Conservation (phyloP, 1,140 invertebrate genomes). For the Macrostomum lignano region DNA sequence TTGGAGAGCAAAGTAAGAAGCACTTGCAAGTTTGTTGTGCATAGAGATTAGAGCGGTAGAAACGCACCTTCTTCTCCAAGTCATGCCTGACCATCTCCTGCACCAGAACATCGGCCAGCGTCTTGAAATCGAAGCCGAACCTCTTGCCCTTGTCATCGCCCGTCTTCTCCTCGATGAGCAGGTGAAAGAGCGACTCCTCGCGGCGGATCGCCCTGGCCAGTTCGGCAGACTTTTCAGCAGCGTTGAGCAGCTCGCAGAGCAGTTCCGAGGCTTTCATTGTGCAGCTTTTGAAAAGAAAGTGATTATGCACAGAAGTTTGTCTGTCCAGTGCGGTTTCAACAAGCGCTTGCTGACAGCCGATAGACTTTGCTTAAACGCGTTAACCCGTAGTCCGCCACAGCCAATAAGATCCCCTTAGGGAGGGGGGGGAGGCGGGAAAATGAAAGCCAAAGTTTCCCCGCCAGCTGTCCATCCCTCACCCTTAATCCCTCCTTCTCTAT, state of each 20-base stretch:
- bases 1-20: too few relatives aligned
- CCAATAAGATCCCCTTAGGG: too few relatives aligned
- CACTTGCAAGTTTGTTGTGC: constrained; percentile 9
- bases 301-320: too few relatives aligned
- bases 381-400: too few relatives aligned
- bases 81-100: constrained; percentile 21
- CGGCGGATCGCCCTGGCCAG: constrained; percentile 39
- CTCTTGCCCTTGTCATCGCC: constrained; percentile 16
- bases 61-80: constrained; percentile 13
- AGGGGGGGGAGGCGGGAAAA: too few relatives aligned
- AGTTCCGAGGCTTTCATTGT: background rate
- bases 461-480: too few relatives aligned
- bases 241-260: background rate
- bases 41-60: constrained; percentile 9
- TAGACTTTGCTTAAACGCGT: too few relatives aligned
- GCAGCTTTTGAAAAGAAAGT: too few relatives aligned
- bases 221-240: constrained; percentile 4
- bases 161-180: constrained; percentile 34
- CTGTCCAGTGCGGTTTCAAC: too few relatives aligned
- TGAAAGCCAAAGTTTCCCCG: too few relatives aligned
- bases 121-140: constrained; percentile 23
- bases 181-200: constrained; percentile 37
- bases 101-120: constrained; percentile 21
- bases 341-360: too few relatives aligned
- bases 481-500: too few relatives aligned